Base-by-base conservation (phyloP, 2,113 vertebrate genomes). In the Eidolon helvum region DNA sequence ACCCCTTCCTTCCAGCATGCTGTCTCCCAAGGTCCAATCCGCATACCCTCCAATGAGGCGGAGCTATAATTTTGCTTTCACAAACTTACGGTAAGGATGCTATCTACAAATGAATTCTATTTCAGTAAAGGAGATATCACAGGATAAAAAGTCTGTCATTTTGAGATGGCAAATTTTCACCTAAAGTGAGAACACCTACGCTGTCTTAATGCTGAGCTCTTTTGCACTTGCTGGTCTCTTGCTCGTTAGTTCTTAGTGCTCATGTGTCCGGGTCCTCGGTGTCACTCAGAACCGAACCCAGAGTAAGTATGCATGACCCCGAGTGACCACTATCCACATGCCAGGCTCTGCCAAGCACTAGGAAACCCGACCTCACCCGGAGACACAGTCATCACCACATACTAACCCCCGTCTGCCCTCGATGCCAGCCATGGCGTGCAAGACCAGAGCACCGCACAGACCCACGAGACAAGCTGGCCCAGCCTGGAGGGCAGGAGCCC, bases 11-110 rank as follows among this genome's bases (percentile, higher is more conserved):
- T 87, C 88, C 53, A 74, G 15, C 22, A 10, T 0, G 21, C 68
- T 7, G 50, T 90, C 88, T 86, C 68, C 45, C 78, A 89, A 96
- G 79, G 79, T 91, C 78, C 87, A 96, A 84, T 86, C 78, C n/a
- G 68, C 85, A 91, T 59, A 77, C 43, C 48, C 83, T 94, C 77
- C 53, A 90, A 90, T 11, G 63, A 97, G 65, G 91, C 0, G 38
- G 65, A 90, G 43, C 50, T 88, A 10, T 26, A 53, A 90, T 84
- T 75, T 18, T 88, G 85, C 68, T 85, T 94, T 65, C 38, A 77
- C 91, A 84, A 87, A 84, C 74, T 45, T 28, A 72, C 2, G 78
- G 61, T 65, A 79, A 59, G 94, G 71, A 71, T 57, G 57, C 30
- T 57, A n/a, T 35, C 26, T 35, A 55, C 19, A 93, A 53, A 22